A percentile compares a stretch with the other conserved stretches of the same genome.
Evolutionary conservation across 1,140 invertebrate species (phyloP).

Genomic region (Bombus sylvicola): DNA sequence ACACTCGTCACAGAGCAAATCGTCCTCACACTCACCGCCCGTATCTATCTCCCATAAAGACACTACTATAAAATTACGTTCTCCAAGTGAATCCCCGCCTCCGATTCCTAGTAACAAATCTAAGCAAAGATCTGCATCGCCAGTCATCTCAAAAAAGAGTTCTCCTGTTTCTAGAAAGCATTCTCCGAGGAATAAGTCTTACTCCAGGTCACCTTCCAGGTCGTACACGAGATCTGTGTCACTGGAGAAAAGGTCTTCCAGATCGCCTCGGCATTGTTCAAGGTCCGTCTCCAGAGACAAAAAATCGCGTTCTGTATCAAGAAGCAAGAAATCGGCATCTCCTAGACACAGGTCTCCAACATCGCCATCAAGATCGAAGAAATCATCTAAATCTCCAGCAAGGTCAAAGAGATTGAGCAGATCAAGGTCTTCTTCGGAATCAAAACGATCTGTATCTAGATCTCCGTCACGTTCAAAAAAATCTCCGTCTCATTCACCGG

Average conservation of each 20-base stretch:
- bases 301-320: slow-evolving; percentile 54
- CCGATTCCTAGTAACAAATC: slow-evolving; percentile 39
- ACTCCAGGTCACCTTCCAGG: slow-evolving; percentile 71
- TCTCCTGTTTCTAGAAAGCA: slow-evolving; percentile 55
- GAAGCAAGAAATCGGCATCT: slow-evolving; percentile 60
- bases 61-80: slow-evolving; percentile 48
- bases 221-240: slow-evolving; percentile 71
- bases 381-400: slow-evolving; percentile 48
- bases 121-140: slow-evolving; percentile 41
- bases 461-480: slow-evolving; percentile 68
- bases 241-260: slow-evolving; percentile 59
- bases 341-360: slow-evolving; percentile 44
- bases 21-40: slow-evolving; percentile 56
- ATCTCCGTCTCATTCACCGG: slow-evolving; percentile 66
- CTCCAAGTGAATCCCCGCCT: slow-evolving; percentile 66
- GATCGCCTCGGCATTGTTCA: slow-evolving; percentile 60
- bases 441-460: slow-evolving; percentile 58
- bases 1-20: slow-evolving; percentile 35
- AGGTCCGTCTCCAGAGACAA: slow-evolving; percentile 55
- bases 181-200: slow-evolving; percentile 59
- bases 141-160: slow-evolving; percentile 37
- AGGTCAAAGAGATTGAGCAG: slow-evolving; percentile 61
- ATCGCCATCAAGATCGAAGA: slow-evolving; percentile 52
- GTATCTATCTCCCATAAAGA: slow-evolving; percentile 48
- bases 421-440: slow-evolving; percentile 67